These are phyloP conservation scores for Myotis myotis DNA, from an alignment of 2,797 vertebrate species.

Conservation along the genomic window DNA sequence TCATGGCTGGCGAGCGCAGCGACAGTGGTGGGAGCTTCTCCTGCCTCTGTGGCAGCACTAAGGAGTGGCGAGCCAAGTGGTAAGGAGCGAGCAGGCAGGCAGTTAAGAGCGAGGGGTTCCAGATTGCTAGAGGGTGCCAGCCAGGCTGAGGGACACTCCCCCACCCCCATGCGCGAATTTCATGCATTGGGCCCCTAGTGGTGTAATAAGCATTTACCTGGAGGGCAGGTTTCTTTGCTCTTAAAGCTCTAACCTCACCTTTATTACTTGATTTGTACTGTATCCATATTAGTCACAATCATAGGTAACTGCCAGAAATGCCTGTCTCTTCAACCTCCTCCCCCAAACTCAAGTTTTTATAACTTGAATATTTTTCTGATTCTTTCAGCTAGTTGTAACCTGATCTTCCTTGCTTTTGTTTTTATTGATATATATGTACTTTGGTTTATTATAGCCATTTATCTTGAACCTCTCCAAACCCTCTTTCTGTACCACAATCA, in stretches of 20 bases:
- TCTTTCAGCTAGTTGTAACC: neutral
- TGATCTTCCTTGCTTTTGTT: constrained; percentile 23
- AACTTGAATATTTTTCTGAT: constrained; percentile 6
- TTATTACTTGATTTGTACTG: constrained; percentile 11
- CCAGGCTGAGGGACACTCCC: too few relatives aligned
- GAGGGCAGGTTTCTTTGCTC: neutral
- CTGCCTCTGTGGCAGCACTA: too few relatives aligned
- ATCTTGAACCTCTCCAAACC: neutral
- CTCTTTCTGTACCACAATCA: neutral
- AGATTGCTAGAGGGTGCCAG: too few relatives aligned
- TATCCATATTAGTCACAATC: neutral
- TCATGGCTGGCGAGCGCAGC: too few relatives aligned
- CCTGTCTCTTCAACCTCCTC: neutral
- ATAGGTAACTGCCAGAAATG: neutral
- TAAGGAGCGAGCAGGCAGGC: too few relatives aligned
- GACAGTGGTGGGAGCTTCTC: too few relatives aligned
- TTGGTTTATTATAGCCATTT: neutral
- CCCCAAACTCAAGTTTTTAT: neutral
- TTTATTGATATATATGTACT: constrained; percentile 26
- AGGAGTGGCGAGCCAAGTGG: too few relatives aligned
- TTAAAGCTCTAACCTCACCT: neutral
- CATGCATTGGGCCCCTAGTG: too few relatives aligned
- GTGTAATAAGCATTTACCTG: constrained; percentile 29
- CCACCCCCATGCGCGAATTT: too few relatives aligned
- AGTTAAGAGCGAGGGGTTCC: too few relatives aligned